Evolutionary conservation across 1,140 invertebrate genomes (phyloP).

Genomic region (Drosophila leontia): DNA sequence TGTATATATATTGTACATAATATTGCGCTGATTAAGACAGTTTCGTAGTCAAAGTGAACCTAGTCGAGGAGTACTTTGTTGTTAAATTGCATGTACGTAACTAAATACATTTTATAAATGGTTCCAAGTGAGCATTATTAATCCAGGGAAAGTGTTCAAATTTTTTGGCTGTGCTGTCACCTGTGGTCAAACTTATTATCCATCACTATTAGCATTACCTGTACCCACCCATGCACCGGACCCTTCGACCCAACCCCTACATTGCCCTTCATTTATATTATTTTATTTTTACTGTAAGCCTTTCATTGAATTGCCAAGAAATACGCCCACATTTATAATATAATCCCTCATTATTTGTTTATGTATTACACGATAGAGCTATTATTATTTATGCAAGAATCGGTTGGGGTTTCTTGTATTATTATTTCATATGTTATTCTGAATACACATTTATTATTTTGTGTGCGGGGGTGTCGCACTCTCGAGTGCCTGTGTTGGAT

Average conservation of each 20-base stretch:
- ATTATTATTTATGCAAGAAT: slow-evolving; percentile 12
- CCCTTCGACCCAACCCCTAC: not conserved
- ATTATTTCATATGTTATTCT: slow-evolving; percentile 6
- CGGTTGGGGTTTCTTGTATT: slow-evolving; percentile 3
- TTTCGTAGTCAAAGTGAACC: slow-evolving; percentile 10
- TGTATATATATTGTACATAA: slow-evolving; percentile 10
- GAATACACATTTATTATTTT: slow-evolving; percentile 1
- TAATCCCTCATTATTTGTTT: slow-evolving; percentile 23
- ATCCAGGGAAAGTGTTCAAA: slow-evolving; percentile 18
- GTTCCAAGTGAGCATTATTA: slow-evolving; percentile 9
- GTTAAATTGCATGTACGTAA: slow-evolving; percentile 38
- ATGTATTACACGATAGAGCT: not conserved
- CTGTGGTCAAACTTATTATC: slow-evolving; percentile 12
- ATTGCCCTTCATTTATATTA: slow-evolving; percentile 1
- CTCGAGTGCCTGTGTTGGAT: not conserved
- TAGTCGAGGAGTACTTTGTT: slow-evolving; percentile 15
- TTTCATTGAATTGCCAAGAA: slow-evolving; percentile 14
- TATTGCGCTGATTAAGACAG: slow-evolving; percentile 27
- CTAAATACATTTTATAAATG: slow-evolving; percentile 4
- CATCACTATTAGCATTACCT: slow-evolving; percentile 5
- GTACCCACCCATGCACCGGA: not conserved
- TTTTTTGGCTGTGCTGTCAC: slow-evolving; percentile 44
- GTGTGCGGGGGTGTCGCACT: not conserved
- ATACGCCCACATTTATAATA: slow-evolving; percentile 42
- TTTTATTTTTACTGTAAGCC: slow-evolving; percentile 1